Evolutionary conservation across 2,888 invertebrate genomes (phyloP).

Genomic region (Cantharis lateralis): DNA sequence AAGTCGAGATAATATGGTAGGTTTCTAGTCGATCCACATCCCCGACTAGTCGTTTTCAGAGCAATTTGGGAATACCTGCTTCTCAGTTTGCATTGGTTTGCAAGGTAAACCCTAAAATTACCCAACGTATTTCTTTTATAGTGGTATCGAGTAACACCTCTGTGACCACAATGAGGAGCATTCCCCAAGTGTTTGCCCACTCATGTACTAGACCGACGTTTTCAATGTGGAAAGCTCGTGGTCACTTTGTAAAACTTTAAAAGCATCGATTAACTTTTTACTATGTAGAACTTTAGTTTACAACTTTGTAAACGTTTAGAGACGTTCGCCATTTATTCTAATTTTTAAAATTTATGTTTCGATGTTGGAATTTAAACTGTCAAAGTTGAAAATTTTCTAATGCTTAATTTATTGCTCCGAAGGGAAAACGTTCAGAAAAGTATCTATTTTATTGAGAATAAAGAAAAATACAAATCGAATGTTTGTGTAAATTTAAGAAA

Average conservation of each 20-base stretch:
- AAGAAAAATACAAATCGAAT: neutral
- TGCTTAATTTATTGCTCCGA: neutral
- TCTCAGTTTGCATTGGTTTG: neutral
- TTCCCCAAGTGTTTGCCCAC: neutral
- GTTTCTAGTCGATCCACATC: neutral
- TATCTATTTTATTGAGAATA: neutral
- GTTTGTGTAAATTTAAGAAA: neutral
- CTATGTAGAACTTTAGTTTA: neutral
- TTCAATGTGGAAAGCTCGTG: neutral
- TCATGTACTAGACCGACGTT: neutral
- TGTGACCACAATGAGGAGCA: neutral
- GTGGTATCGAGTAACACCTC: neutral
- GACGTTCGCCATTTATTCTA: neutral
- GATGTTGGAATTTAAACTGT: neutral
- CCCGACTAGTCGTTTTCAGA: neutral
- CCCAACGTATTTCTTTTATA: neutral
- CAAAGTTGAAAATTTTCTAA: neutral
- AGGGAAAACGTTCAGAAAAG: neutral
- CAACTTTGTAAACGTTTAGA: neutral
- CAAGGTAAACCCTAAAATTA: neutral
- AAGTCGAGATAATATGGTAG: neutral
- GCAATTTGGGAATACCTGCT: neutral
- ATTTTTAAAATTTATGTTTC: neutral
- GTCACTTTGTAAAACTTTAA: neutral
- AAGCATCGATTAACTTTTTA: neutral